Percentiles rank a stretch among this genome's conserved stretches.
Conservation (phyloP, 2,888 invertebrate species). For the Leucophora obtusa region DNA sequence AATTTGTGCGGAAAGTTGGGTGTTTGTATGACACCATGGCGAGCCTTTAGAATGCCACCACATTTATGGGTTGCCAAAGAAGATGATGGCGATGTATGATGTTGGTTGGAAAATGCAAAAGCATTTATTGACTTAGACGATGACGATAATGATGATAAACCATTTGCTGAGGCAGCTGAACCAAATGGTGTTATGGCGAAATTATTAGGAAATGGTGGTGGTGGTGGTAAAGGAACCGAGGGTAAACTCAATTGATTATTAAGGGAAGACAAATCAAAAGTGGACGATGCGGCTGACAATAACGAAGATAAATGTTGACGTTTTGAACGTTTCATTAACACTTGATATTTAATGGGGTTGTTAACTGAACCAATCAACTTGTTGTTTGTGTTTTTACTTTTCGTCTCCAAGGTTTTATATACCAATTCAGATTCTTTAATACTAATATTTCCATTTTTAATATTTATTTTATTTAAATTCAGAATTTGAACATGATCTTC, state of each 20-base stretch:
- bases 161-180: constrained; percentile 8
- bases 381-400: constrained; percentile 34
- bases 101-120: constrained; percentile 51
- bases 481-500: background rate
- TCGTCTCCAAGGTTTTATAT: constrained; percentile 47
- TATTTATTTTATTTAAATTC: background rate
- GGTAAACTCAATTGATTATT: constrained; percentile 72
- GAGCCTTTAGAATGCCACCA: constrained; percentile 83
- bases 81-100: constrained; percentile 43
- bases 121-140: constrained; percentile 55
- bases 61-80: constrained; percentile 77
- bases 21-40: constrained; percentile 87
- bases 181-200: constrained; percentile 67
- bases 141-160: constrained; percentile 22
- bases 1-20: constrained; percentile 92
- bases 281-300: constrained; percentile 3
- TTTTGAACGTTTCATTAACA: constrained; percentile 45
- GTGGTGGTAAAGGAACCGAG: constrained; percentile 73
- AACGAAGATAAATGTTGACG: constrained; percentile 48
- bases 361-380: background rate
- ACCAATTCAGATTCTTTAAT: background rate
- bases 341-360: constrained; percentile 10
- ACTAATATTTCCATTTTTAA: background rate
- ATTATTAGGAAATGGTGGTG: constrained; percentile 71
- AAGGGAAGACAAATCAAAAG: constrained; percentile 41